Conservation (phyloP, 2,113 vertebrate species). For the Tauraco erythrolophus region DNA sequence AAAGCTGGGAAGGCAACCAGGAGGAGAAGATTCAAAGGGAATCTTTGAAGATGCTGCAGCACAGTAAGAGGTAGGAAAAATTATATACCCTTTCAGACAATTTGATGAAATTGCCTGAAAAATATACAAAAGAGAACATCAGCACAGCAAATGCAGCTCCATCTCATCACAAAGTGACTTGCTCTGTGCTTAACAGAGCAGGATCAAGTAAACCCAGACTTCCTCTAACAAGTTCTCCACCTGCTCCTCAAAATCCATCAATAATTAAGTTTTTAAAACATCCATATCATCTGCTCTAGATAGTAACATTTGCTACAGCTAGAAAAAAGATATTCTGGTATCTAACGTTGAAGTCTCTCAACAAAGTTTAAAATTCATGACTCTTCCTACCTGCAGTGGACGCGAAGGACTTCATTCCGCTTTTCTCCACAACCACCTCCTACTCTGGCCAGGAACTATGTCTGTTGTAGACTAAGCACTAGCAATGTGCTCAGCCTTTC, state of each 20-base stretch:
- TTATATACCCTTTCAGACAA: accelerated
- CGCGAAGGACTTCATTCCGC: accelerated
- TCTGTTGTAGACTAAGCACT: accelerated
- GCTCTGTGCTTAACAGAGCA: neutral
- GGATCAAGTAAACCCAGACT: neutral
- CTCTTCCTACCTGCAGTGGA: neutral
- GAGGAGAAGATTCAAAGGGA: neutral
- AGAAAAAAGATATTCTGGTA: accelerated
- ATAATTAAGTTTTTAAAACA: neutral
- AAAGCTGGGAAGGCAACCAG: accelerated
- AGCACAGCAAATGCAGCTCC: neutral
- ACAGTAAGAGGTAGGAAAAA: neutral
- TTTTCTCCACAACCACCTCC: neutral
- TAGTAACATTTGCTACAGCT: neutral
- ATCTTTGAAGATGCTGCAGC: neutral
- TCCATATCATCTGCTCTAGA: accelerated
- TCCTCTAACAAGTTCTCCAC: neutral
- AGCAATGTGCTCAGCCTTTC: accelerated
- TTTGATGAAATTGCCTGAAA: neutral
- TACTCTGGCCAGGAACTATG: accelerated
- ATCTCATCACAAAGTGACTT: neutral
- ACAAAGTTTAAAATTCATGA: neutral
- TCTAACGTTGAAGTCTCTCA: accelerated
- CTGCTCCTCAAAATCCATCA: neutral
- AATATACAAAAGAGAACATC: neutral